A percentile compares a stretch with the other conserved stretches of the same genome.
Conservation (phyloP, 2,888 invertebrate genomes). For the Nomada fabriciana region DNA sequence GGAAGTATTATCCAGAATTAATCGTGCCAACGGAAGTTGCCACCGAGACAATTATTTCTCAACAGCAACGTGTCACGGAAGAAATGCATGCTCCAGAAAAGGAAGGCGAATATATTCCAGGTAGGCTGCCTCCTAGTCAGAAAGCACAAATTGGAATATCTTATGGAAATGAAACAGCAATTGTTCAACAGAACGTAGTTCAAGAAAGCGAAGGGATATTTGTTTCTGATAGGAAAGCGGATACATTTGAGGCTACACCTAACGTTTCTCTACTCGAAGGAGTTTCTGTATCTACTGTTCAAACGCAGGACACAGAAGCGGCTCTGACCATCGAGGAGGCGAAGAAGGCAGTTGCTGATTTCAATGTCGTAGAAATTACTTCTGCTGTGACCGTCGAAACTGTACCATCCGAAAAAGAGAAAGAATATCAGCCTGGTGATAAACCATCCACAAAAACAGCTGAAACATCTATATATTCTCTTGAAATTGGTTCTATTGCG, state of each 20-base stretch:
- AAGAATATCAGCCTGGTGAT: constrained; percentile 84
- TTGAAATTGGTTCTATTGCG: constrained; percentile 87
- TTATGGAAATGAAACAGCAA: constrained; percentile 86
- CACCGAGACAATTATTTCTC: constrained; percentile 87
- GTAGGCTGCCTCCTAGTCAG: constrained; percentile 87
- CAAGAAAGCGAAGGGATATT: constrained; percentile 89
- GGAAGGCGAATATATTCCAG: constrained; percentile 87
- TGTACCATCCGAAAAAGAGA: constrained; percentile 87
- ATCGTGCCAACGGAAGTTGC: constrained; percentile 93
- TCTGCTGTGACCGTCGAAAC: constrained; percentile 87
- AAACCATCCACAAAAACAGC: constrained; percentile 80
- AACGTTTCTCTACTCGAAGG: constrained; percentile 83
- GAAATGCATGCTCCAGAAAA: constrained; percentile 89
- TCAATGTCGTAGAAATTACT: constrained; percentile 87
- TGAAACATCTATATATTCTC: constrained; percentile 84
- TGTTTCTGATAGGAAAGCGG: constrained; percentile 74
- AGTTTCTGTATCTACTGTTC: constrained; percentile 87
- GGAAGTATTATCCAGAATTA: constrained; percentile 91
- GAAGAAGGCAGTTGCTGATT: constrained; percentile 86
- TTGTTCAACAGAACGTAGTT: constrained; percentile 86
- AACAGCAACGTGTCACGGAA: constrained; percentile 88
- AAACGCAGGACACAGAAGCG: constrained; percentile 88
- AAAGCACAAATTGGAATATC: constrained; percentile 87
- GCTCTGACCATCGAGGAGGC: constrained; percentile 85
- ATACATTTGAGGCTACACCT: constrained; percentile 76